Evolutionary conservation across 2,797 vertebrate genomes (phyloP), one percentile per base, ranked within the genome.

Genomic region (Echiichthys vipera): DNA sequence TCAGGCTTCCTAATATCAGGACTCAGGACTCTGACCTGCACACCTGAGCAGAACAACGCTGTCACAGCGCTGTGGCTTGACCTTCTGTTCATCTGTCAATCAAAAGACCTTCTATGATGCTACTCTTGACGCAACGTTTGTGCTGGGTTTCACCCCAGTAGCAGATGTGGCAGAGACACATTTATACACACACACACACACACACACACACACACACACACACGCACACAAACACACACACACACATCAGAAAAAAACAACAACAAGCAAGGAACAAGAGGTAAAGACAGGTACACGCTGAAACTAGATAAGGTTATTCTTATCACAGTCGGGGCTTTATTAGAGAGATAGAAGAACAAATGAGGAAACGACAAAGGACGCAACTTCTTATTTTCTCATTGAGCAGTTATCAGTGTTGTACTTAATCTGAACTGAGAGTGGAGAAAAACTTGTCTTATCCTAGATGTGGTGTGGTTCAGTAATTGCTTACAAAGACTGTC

Each of bases 41-140:
- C 89, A 91, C 84, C 88, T 90, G 90, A 88, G 84, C 78, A 56
- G 2, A 67, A 43, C 40, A 18, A 55, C 70, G 61, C 58, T 30
- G 77, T 71, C 86, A 59, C 79, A 65, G 54, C 73, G 51, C 30
- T 32, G 65, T 7, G 36, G 57, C 42, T 22, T 39, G 59, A 79
- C 81, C 83, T 73, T 72, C 66, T 68, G 80, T 56, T 39, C 34
- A n/a, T 39, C 82, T 67, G 80, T 89, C 91, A 69, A 55, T 90
- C 88, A 86, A 65, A 81, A 45, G 18, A 61, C 43, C 27, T 68
- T 49, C 49, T 55, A 58, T 76, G 55, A 77, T 37, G 58, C 29
- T 72, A 69, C 43, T 69, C 24, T 57, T 75, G 73, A 81, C 5
- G 11, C 77, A 81, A 81, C 49, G 25, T 67, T 72, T 70, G 77